Conservation (phyloP, 2,888 invertebrate species). For the Boloria euphrosyne region DNA sequence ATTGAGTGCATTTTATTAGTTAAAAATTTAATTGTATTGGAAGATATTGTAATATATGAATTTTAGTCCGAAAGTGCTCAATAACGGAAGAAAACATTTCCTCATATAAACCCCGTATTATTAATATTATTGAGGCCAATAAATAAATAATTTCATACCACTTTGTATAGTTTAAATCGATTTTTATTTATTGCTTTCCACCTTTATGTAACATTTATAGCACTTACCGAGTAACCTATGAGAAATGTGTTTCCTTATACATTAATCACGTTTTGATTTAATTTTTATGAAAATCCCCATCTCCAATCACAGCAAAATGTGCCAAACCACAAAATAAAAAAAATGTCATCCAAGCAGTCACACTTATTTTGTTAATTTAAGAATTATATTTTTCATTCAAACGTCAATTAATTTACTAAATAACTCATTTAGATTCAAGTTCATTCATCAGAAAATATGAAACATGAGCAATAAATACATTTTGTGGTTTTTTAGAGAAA, state of each 20-base stretch:
- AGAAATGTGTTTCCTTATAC: conserved; percentile 7
- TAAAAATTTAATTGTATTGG: conserved; percentile 6
- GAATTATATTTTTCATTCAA: no score
- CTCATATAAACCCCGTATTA: not conserved
- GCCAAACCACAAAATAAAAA: not conserved
- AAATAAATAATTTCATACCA: not conserved
- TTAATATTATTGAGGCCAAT: not conserved
- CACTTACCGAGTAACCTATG: conserved; percentile 2
- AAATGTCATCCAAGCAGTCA: no score
- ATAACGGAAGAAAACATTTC: not conserved
- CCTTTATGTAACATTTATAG: not conserved
- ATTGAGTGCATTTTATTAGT: conserved; percentile 1
- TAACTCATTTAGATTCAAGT: no score
- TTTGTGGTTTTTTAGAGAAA: no score
- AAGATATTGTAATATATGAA: conserved; percentile 4
- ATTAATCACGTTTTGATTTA: conserved; percentile 15
- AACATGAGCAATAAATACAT: no score
- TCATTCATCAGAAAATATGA: no score
- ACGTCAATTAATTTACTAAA: no score
- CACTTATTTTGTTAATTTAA: no score
- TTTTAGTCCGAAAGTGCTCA: not conserved
- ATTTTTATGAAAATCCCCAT: conserved; percentile 5
- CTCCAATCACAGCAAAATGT: not conserved
- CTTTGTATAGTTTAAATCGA: not conserved
- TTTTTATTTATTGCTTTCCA: conserved; percentile 17